Base-by-base conservation (phyloP, 1,140 invertebrate species). In the Brachionus rubens region DNA sequence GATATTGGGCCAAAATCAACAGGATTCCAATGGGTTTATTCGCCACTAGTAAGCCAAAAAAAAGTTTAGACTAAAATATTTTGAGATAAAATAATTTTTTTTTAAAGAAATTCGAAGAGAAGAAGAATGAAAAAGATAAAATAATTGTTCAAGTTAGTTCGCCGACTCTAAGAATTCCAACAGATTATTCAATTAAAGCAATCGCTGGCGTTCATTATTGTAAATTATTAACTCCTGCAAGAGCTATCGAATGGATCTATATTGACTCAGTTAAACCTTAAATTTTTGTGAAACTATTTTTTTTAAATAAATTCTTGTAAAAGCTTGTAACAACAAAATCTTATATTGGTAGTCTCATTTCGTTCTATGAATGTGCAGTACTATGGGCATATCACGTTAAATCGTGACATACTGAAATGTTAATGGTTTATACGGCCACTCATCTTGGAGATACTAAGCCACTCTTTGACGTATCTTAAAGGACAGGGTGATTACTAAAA, bases 161-260 rank as follows among this genome's bases (percentile, higher is more conserved):
- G 24, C 72, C 72, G 33, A 75, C 50, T 33, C 16, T 75, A 7
- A 54, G 16, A 56, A 56, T 33, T 4, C 72, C 72, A 16, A 40
- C 33, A 3, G 41, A 75, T 30, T 75, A 56, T 30, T 0, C 33
- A 0, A 54, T 75, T 12, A 41, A 54, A 75, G 14, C 26, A 9
- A 28, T 75, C 4, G 72, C 72, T 30, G 72, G 72, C 12, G 46
- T 75, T 30, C 72, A 75, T 59, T 75, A 75, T 41, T 75, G 72
- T 54, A 75, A 75, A 59, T 21, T 75, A 19, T 36, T 75, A 0
- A 75, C n/a, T 75, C 72, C 72, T 47, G 72, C 72, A 21, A 12
- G 72, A 56, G 72, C 72, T 0, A 24, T 75, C 4, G 72, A 75
- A 56, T 75, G 72, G 72, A 54, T 75, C 10, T 75, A 54, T 41